A percentile compares a stretch with the other conserved stretches of the same genome.
Evolutionary conservation across 2,888 invertebrate genomes (phyloP).

Genomic region (Hemithea aestivaria): DNA sequence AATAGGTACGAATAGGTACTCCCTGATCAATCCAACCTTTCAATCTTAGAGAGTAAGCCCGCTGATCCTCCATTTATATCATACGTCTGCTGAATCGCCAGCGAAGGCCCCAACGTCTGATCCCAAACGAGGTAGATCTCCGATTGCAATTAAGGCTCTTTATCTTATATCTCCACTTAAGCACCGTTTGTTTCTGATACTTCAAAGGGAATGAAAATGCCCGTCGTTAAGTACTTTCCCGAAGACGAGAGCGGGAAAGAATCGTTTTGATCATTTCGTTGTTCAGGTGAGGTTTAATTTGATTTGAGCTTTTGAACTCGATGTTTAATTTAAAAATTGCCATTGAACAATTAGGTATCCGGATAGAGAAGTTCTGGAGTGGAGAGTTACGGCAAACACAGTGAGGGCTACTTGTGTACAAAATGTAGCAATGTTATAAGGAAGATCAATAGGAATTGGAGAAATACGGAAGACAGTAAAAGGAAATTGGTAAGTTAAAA

Average conservation of each 20-base stretch:
- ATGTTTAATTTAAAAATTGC: too few relatives aligned
- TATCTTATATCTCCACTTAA: conserved; percentile 30
- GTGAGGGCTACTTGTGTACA: too few relatives aligned
- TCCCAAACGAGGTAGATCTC: conserved; percentile 24
- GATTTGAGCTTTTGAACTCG: neutral
- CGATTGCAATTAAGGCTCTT: conserved; percentile 37
- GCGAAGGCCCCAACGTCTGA: neutral
- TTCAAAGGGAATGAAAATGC: conserved; percentile 28
- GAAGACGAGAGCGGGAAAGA: conserved; percentile 11
- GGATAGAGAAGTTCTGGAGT: too few relatives aligned
- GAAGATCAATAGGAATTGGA: too few relatives aligned
- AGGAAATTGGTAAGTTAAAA: too few relatives aligned
- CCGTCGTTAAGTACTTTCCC: conserved; percentile 20
- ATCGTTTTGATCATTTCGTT: conserved; percentile 20
- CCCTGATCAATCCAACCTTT: conserved; percentile 2
- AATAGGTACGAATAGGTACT: too few relatives aligned
- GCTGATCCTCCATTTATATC: conserved; percentile 11
- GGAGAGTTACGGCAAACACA: too few relatives aligned
- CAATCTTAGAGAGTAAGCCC: conserved; percentile 2
- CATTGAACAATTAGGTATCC: too few relatives aligned
- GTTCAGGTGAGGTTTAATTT: conserved; percentile 17
- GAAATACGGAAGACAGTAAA: too few relatives aligned
- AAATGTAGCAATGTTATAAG: too few relatives aligned
- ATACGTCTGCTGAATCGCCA: conserved; percentile 9
- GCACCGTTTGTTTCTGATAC: conserved; percentile 27